These are phyloP conservation scores for Epicampocera succincta DNA, from an alignment of 2,888 invertebrate genomes.

Conservation along the genomic window DNA sequence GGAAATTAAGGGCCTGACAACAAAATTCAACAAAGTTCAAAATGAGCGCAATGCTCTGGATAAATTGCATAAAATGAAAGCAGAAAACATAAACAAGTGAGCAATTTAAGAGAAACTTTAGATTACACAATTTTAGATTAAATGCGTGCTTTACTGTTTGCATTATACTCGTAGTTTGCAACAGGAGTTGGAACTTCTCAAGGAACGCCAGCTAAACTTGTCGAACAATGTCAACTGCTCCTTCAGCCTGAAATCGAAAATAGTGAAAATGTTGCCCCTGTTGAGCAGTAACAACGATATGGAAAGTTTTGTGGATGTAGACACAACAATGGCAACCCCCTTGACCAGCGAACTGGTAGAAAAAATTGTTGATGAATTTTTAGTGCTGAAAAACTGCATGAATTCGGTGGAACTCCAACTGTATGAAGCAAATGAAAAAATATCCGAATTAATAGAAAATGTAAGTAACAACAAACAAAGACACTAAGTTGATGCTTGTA, in stretches of 20 bases:
- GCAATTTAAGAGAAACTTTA: neutral
- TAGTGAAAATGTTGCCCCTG: conserved; percentile 78
- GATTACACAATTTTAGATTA: too few species aligned
- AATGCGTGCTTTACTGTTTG: too few species aligned
- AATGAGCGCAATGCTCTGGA: conserved; percentile 78
- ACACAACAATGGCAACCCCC: conserved; percentile 72
- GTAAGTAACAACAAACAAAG: conserved; percentile 75
- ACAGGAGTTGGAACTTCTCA: conserved; percentile 75
- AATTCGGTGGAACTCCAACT: conserved; percentile 80
- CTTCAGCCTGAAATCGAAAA: conserved; percentile 77
- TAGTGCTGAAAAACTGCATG: conserved; percentile 77
- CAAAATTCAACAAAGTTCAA: conserved; percentile 75
- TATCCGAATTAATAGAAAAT: conserved; percentile 80
- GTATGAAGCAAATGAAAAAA: conserved; percentile 82
- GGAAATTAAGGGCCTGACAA: conserved; percentile 76
- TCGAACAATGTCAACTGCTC: conserved; percentile 73
- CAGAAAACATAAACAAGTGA: conserved; percentile 77
- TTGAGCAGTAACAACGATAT: conserved; percentile 76
- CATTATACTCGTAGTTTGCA: conserved; percentile 73
- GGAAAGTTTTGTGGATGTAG: conserved; percentile 79
- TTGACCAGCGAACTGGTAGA: conserved; percentile 78
- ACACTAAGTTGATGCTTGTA: neutral
- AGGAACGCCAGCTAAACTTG: conserved; percentile 71
- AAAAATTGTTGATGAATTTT: conserved; percentile 79
- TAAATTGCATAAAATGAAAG: conserved; percentile 79